These are phyloP conservation scores for Misgurnus mizolepis DNA, from an alignment of 2,113 vertebrate species.

Conservation along the genomic window DNA sequence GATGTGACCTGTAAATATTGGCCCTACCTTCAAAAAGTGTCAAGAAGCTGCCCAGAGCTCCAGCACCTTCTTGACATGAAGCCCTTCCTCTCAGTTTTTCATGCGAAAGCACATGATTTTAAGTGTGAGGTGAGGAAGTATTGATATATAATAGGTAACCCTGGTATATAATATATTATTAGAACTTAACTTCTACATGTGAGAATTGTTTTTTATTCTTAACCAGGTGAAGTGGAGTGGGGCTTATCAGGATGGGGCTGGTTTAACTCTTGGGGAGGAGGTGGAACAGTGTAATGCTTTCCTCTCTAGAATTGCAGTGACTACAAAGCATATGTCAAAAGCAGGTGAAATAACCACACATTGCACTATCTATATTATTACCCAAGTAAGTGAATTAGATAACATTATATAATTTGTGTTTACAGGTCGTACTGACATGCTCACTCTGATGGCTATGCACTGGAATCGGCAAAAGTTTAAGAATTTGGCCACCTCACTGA, in stretches of 20 bases:
- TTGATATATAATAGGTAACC: neutral
- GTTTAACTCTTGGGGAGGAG: conserved; percentile 12
- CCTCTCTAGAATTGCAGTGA: conserved; percentile 40
- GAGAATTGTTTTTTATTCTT: neutral
- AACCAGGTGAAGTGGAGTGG: conserved; percentile 19
- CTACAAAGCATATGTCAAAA: conserved; percentile 33
- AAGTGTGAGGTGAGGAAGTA: conserved; percentile 30
- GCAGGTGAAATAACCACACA: conserved; percentile 7
- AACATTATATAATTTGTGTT: neutral
- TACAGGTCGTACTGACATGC: conserved; percentile 34
- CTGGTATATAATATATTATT: neutral
- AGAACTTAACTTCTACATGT: neutral
- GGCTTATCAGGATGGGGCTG: conserved; percentile 17
- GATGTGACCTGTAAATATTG: conserved; percentile 47
- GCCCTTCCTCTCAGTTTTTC: conserved; percentile 24
- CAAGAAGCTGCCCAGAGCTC: conserved; percentile 28
- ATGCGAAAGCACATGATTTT: conserved; percentile 1
- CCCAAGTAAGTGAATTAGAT: neutral
- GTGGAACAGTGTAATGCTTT: conserved; percentile 40
- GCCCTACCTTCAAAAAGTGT: conserved; percentile 34
- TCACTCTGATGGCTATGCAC: conserved; percentile 28
- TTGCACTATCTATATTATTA: neutral
- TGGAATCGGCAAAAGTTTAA: conserved; percentile 19
- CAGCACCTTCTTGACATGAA: conserved; percentile 19
- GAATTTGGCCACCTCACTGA: conserved; percentile 22